Base-by-base conservation (phyloP, 2,113 vertebrate species). In the Rhizomys pruinosus region DNA sequence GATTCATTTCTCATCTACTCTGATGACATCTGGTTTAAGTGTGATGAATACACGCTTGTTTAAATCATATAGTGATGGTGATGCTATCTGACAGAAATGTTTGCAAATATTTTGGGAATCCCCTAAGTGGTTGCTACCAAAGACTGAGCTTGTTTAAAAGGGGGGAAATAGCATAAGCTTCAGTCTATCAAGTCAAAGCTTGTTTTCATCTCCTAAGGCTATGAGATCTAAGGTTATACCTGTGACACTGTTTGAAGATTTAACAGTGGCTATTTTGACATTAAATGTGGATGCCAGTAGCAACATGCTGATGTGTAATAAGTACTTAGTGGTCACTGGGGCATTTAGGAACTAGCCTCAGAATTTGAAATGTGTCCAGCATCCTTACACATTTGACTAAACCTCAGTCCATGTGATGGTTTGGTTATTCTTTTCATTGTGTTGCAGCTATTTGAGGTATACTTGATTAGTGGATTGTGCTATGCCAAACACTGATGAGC, bases 21-120 rank as follows among this genome's bases (percentile, higher is more conserved):
- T 42, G 91, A 90, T 96, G 96, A 89, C 94, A 91, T 97, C 95
- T 97, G 3, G 5, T 95, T 97, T 96, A 97, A 98, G 89, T 97
- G 81, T 98, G 95, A 98, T 96, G 94, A 98, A 98, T 97, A 94
- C 55, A 3, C 91, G 61, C 97, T 97, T 97, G 85, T 96, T 47
- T 92, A 96, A 97, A 88, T 96, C 94, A 87, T 37, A 71, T 37
- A 69, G 39, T 72, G 84, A 96, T 7, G 78, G 88, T 96, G 85
- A 94, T 96, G 92, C 23, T 95, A 1, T 93, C 89, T 81, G 74
- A 92, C 85, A 92, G 95, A 47, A 27, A 89, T 97, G 87, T 97
- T 96, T 95, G 85, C 93, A 94, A 59, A 97, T 97, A 94, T 73
- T 95, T 80, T 79, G 84, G 89, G 92, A 64, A 42, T 94, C 0